Conservation (phyloP, 2,888 invertebrate genomes). For the Drosophila parthenogenetica region DNA sequence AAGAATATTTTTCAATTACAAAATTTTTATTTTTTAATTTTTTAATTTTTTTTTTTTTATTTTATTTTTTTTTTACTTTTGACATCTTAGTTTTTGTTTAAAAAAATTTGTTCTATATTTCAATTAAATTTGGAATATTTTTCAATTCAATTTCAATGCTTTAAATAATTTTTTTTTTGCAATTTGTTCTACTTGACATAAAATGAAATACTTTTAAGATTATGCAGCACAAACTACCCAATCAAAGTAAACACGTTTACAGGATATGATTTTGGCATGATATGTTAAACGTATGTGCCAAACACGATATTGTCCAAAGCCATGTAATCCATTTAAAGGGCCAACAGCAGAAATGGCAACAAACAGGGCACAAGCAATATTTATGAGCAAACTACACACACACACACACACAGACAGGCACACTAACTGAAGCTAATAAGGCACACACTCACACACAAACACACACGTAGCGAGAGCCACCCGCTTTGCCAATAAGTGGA, state of each 20-base stretch:
- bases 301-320: slow-evolving; percentile 32
- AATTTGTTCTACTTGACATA: no score
- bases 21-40: no score
- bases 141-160: no score
- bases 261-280: neutral
- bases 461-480: neutral
- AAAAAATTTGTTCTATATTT: no score
- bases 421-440: slow-evolving; percentile 43
- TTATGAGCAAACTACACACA: slow-evolving; percentile 20
- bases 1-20: no score
- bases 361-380: slow-evolving; percentile 29
- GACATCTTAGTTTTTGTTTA: no score
- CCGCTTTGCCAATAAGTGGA: slow-evolving; percentile 6
- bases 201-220: no score
- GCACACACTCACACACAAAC: slow-evolving; percentile 9
- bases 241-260: neutral
- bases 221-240: neutral
- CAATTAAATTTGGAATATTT: no score
- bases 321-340: slow-evolving; percentile 50
- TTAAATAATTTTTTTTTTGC: no score
- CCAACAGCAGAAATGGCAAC: slow-evolving; percentile 19
- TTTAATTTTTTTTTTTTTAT: no score
- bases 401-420: neutral
- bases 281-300: slow-evolving; percentile 14
- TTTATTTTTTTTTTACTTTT: no score